Percentiles rank a stretch among this genome's conserved stretches.
These are phyloP conservation scores for Chelidonichthys spinosus DNA, from an alignment of 2,797 vertebrate genomes.

Conservation along the genomic window DNA sequence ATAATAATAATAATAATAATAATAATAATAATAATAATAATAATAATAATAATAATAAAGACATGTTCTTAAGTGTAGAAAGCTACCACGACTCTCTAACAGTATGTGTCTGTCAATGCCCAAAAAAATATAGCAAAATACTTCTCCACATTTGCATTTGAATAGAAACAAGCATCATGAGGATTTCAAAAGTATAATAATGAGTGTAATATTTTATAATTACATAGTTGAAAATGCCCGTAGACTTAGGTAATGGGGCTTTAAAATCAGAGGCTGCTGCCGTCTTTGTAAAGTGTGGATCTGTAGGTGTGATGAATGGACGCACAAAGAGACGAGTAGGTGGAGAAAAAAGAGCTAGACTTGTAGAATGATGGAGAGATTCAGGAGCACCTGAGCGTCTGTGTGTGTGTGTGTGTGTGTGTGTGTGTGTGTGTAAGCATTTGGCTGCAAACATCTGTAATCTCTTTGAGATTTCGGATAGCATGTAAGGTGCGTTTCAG, in stretches of 20 bases:
- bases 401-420: slow-evolving; percentile 26
- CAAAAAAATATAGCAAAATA: slow-evolving; percentile 1
- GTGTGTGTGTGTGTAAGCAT: slow-evolving; percentile 32
- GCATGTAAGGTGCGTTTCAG: slow-evolving; percentile 63
- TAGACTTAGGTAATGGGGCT: background rate
- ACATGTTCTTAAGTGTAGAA: background rate
- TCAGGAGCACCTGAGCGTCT: slow-evolving; percentile 47
- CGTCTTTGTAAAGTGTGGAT: slow-evolving; percentile 47
- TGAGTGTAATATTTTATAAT: background rate
- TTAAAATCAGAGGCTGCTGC: slow-evolving; percentile 32
- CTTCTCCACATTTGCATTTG: background rate
- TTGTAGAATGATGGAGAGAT: slow-evolving; percentile 71
- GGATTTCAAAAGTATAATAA: background rate
- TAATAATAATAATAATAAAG: no score
- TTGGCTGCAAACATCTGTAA: slow-evolving; percentile 50
- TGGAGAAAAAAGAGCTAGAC: slow-evolving; percentile 60
- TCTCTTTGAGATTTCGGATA: slow-evolving; percentile 51
- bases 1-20: no score
- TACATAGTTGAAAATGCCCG: background rate
- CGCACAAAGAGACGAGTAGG: slow-evolving; percentile 66
- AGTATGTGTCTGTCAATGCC: slow-evolving; percentile 26
- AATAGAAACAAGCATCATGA: background rate
- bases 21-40: no score
- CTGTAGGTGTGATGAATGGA: slow-evolving; percentile 79
- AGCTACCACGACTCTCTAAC: slow-evolving; percentile 12